Evolutionary conservation across 2,888 invertebrate species (phyloP).

Genomic region (Icerya purchasi): DNA sequence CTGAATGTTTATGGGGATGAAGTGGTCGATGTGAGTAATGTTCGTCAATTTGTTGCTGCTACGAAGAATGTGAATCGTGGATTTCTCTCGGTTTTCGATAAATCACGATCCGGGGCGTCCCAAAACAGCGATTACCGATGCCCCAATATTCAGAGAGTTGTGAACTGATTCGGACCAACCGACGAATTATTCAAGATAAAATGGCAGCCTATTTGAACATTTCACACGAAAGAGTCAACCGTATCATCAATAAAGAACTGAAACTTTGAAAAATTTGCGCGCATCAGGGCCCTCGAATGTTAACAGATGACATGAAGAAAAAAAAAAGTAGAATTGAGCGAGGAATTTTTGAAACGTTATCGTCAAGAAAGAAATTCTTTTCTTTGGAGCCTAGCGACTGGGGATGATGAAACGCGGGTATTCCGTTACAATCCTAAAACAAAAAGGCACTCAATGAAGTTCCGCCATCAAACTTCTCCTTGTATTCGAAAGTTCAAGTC

Average conservation of each 20-base stretch:
- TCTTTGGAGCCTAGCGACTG: conserved; percentile 7
- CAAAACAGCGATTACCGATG: neutral
- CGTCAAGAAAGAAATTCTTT: conserved; percentile 1
- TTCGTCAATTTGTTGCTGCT: conserved; percentile 1
- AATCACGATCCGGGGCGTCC: neutral
- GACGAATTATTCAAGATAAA: conserved; percentile 2
- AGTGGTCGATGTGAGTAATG: conserved; percentile 7
- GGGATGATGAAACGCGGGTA: conserved; percentile 11
- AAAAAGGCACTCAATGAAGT: conserved; percentile 8
- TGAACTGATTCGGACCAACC: conserved; percentile 2
- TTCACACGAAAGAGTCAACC: conserved; percentile 3
- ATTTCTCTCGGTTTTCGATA: neutral
- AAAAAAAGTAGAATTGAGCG: neutral
- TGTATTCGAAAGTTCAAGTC: conserved; percentile 6
- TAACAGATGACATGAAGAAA: conserved; percentile 6
- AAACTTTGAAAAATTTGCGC: conserved; percentile 8
- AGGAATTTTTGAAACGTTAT: conserved; percentile 3
- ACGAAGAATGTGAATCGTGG: neutral
- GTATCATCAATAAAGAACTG: conserved; percentile 2
- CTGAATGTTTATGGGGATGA: conserved; percentile 2
- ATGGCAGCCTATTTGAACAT: conserved; percentile 1
- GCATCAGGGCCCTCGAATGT: conserved; percentile 6
- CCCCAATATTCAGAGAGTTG: conserved; percentile 1
- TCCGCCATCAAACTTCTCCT: conserved; percentile 3
- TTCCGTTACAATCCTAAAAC: conserved; percentile 8